Conservation (phyloP, 2,888 invertebrate species). For the Agrenia bidenticulata region DNA sequence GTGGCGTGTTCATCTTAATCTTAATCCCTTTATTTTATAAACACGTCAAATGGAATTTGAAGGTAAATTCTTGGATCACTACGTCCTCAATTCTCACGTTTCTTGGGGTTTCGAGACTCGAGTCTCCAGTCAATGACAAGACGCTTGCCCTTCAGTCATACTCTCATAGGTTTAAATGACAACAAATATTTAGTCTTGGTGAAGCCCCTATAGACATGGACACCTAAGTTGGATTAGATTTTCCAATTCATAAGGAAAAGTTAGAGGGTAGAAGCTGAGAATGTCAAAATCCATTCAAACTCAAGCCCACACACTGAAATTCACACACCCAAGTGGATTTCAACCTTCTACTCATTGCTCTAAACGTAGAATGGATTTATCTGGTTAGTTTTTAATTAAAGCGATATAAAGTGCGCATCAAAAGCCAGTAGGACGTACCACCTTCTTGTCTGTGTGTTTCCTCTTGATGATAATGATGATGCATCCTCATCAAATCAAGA, state of each 20-base stretch:
- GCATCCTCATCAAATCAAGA: neutral
- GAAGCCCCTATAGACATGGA: no score
- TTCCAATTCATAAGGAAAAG: no score
- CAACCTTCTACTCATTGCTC: no score
- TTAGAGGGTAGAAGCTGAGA: no score
- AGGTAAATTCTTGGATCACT: constrained; percentile 33
- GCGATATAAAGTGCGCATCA: constrained; percentile 17
- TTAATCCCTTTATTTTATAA: constrained; percentile 39
- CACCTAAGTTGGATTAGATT: no score
- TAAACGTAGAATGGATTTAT: no score
- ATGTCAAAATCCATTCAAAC: no score
- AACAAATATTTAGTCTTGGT: no score
- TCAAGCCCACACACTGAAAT: no score
- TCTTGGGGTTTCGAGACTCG: neutral
- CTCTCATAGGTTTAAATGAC: neutral
- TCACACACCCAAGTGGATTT: no score
- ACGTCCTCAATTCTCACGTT: no score
- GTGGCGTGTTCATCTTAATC: constrained; percentile 30
- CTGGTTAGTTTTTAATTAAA: constrained; percentile 16
- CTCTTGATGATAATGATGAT: neutral
- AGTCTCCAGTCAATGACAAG: neutral
- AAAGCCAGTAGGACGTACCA: constrained; percentile 13
- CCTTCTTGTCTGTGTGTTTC: neutral
- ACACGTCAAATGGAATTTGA: constrained; percentile 40
- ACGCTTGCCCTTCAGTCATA: neutral